Conservation (phyloP, 1,140 invertebrate genomes). For the Zeugodacus cucurbitae region DNA sequence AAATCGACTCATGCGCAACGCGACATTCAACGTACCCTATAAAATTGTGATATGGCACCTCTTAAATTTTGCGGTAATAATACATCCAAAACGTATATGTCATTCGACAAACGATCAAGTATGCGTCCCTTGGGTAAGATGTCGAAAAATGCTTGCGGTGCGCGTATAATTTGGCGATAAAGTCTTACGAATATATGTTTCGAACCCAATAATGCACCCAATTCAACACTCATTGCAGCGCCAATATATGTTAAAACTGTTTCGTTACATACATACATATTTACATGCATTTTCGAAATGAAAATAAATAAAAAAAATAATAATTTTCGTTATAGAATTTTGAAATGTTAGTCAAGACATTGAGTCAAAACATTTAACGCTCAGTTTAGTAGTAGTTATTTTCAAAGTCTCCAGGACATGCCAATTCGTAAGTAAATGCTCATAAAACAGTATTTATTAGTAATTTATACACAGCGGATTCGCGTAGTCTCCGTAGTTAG, state of each 20-base stretch:
- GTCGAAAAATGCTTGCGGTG: conserved; percentile 82
- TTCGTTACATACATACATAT: background rate
- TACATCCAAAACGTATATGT: conserved; percentile 76
- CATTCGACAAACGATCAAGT: conserved; percentile 79
- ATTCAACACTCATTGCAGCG: conserved; percentile 47
- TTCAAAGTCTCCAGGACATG: no score
- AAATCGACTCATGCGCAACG: background rate
- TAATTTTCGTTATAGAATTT: no score
- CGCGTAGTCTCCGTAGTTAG: no score
- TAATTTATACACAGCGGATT: no score
- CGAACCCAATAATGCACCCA: conserved; percentile 51
- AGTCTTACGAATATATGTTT: conserved; percentile 62
- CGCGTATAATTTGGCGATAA: conserved; percentile 73
- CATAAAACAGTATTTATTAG: no score
- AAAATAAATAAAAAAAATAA: no score
- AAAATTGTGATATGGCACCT: conserved; percentile 59
- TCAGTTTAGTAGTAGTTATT: no score
- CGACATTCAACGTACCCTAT: conserved; percentile 60
- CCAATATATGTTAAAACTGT: conserved; percentile 51
- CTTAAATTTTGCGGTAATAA: conserved; percentile 62
- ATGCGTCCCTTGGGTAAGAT: conserved; percentile 78
- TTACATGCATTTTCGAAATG: background rate
- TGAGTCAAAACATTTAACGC: no score
- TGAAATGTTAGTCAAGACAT: no score
- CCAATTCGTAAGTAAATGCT: no score